These are phyloP conservation scores for Ictalurus punctatus DNA, from an alignment of 2,113 vertebrate genomes.

Conservation along the genomic window DNA sequence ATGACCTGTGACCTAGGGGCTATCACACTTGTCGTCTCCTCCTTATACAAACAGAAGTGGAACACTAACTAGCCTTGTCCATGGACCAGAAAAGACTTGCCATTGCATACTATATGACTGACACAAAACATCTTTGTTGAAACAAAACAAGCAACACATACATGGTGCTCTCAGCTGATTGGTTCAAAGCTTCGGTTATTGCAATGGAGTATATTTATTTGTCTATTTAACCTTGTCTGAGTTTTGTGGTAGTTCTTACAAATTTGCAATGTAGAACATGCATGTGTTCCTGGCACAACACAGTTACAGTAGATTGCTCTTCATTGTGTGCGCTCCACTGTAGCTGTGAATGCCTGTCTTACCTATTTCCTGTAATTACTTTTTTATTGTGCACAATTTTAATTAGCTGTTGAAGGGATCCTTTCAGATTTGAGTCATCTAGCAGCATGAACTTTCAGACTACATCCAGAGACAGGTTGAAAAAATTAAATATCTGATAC, in stretches of 20 bases:
- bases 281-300: background rate
- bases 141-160: background rate
- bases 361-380: background rate
- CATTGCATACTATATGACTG: background rate
- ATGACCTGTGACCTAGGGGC: conserved; percentile 41
- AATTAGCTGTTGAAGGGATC: background rate
- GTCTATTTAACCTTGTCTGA: background rate
- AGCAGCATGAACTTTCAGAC: background rate
- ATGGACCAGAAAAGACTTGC: background rate
- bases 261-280: background rate
- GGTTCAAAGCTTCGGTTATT: background rate
- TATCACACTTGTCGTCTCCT: conserved; percentile 47
- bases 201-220: background rate
- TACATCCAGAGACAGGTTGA: background rate
- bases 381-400: background rate
- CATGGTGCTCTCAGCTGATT: background rate
- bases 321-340: background rate
- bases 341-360: background rate
- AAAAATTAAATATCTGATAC: background rate
- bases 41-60: conserved; percentile 24
- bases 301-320: background rate
- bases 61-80: conserved; percentile 24
- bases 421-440: background rate
- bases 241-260: background rate
- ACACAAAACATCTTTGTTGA: background rate